phyloP scores from a whole-genome alignment of 2,888 invertebrate genomes.

The Scaeva pyrastri region DNA sequence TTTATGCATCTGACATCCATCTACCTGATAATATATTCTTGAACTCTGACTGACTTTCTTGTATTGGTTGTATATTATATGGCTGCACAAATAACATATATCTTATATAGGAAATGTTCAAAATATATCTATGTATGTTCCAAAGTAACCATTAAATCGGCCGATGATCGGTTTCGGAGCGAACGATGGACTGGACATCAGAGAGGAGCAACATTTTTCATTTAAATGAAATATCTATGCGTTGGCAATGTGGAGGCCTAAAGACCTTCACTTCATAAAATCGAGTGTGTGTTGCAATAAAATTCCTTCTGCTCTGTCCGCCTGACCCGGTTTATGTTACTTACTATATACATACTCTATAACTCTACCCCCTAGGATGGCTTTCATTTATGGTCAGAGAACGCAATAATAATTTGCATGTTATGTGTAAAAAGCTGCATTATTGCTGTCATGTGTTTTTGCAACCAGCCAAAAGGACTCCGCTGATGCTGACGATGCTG shows the following conservation, averaged over 20 bases:
- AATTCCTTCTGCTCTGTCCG: constrained; percentile 52
- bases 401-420: constrained; percentile 74
- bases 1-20: constrained; percentile 11
- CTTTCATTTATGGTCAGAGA: constrained; percentile 65
- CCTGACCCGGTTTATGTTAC: constrained; percentile 66
- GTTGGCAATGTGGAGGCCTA: constrained; percentile 23
- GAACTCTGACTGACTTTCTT: constrained; percentile 51
- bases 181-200: constrained; percentile 7
- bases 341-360: constrained; percentile 11
- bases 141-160: constrained; percentile 57
- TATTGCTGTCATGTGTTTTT: constrained; percentile 69
- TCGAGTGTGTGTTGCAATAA: constrained; percentile 53
- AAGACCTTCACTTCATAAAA: constrained; percentile 67
- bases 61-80: constrained; percentile 20
- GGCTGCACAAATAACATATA: constrained; percentile 52
- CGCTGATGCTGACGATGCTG: neutral
- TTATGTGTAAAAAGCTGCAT: constrained; percentile 73
- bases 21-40: constrained; percentile 44
- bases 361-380: neutral
- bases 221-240: constrained; percentile 50
- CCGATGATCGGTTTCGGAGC: constrained; percentile 39
- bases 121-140: neutral
- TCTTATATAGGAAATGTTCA: neutral
- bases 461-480: constrained; percentile 59
- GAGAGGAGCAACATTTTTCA: constrained; percentile 30